These are phyloP conservation scores for Scaptomyza tumidula DNA, from an alignment of 2,888 invertebrate species.

Conservation along the genomic window DNA sequence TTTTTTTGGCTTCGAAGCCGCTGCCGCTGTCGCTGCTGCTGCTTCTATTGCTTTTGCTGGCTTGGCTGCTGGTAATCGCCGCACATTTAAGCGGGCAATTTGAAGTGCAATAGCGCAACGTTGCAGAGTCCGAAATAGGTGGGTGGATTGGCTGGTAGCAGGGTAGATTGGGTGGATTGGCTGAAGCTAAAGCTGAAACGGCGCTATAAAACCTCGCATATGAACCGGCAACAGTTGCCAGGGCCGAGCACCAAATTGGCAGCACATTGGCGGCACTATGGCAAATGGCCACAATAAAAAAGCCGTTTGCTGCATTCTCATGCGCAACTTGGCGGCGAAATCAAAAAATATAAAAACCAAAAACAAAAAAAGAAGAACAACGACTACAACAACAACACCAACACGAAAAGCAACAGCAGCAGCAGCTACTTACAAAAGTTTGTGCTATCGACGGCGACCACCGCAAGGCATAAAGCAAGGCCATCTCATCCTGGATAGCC, in stretches of 20 bases:
- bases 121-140: conserved; percentile 37
- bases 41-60: conserved; percentile 28
- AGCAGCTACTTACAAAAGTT: conserved; percentile 68
- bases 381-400: conserved; percentile 43
- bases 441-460: conserved; percentile 51
- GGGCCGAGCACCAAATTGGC: conserved; percentile 65
- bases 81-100: conserved; percentile 79
- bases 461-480: conserved; percentile 73
- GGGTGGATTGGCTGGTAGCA: background rate
- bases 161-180: conserved; percentile 15
- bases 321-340: conserved; percentile 71
- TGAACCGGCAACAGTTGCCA: conserved; percentile 64
- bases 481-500: conserved; percentile 45
- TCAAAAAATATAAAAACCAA: conserved; percentile 43
- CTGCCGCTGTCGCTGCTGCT: conserved; percentile 1
- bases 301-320: conserved; percentile 81
- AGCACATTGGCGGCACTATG: conserved; percentile 71
- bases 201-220: conserved; percentile 57
- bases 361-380: conserved; percentile 26
- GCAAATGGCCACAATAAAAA: conserved; percentile 80
- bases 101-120: conserved; percentile 69
- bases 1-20: conserved; percentile 55
- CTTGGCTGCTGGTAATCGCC: conserved; percentile 73
- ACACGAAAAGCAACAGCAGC: conserved; percentile 30
- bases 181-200: conserved; percentile 30